Evolutionary conservation across 2,113 vertebrate species (phyloP).

Genomic region (Clarias magur): DNA sequence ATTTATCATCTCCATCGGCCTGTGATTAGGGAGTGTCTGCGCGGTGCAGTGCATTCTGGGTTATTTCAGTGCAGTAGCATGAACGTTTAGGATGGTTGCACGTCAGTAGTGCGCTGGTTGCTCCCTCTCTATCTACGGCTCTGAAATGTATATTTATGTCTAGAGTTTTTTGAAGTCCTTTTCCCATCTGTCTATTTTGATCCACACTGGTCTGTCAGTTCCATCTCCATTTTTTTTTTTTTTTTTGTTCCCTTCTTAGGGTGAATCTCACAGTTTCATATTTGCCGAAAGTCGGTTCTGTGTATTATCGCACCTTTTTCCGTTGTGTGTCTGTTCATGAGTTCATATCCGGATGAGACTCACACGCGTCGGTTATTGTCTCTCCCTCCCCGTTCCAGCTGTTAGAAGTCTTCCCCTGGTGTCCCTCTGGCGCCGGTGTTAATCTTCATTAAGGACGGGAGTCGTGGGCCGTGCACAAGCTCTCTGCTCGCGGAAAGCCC

Average conservation of each 20-base stretch:
- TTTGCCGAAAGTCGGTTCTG: background rate
- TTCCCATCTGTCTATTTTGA: no score
- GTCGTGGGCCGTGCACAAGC: constrained; percentile 23
- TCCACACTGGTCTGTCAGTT: no score
- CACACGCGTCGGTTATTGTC: background rate
- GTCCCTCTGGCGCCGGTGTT: constrained; percentile 44
- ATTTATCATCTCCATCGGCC: background rate
- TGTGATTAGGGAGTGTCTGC: background rate
- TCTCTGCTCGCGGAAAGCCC: constrained; percentile 28
- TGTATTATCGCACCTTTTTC: background rate
- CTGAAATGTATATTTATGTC: no score
- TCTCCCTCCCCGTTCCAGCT: constrained; percentile 8
- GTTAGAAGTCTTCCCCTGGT: constrained; percentile 39
- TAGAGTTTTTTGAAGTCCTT: no score
- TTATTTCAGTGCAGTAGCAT: background rate
- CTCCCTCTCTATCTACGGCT: no score
- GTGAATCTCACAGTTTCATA: no score
- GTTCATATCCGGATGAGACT: background rate
- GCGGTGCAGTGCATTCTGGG: background rate
- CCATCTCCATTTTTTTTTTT: no score
- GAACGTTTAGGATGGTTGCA: no score
- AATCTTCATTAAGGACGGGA: constrained; percentile 61
- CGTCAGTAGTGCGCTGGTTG: no score
- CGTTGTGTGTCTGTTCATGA: background rate
- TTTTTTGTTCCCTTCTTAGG: no score